A percentile compares a stretch with the other conserved stretches of the same genome.
Evolutionary conservation across 2,797 vertebrate genomes (phyloP).

Genomic region (Melanotaenia maccullochi): DNA sequence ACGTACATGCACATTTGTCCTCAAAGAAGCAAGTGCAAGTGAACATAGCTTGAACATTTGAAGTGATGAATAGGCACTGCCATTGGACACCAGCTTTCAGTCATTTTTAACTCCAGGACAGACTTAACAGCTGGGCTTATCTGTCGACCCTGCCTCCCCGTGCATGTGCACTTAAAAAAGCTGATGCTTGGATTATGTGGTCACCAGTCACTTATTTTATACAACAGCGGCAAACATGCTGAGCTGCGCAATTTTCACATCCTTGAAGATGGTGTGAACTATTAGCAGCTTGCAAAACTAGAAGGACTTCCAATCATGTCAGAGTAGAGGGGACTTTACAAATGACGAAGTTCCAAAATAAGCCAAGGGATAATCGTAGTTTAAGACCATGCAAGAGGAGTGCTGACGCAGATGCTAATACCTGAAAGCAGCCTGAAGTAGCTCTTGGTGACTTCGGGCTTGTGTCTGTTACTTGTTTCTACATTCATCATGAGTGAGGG

Average conservation of each 20-base stretch:
- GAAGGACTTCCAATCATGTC: conserved; percentile 52
- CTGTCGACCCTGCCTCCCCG: conserved; percentile 47
- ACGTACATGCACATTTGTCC: conserved; percentile 70
- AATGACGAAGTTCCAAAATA: conserved; percentile 77
- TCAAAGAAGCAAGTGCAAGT: conserved; percentile 50
- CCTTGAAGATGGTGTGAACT: conserved; percentile 64
- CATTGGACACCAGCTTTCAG: conserved; percentile 72
- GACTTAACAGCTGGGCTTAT: conserved; percentile 81
- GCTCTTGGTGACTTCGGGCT: conserved; percentile 58
- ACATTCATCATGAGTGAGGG: conserved; percentile 44
- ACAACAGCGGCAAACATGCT: conserved; percentile 74
- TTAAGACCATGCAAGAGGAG: conserved; percentile 55
- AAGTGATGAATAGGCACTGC: conserved; percentile 73
- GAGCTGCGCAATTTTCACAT: conserved; percentile 66
- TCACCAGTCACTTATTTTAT: conserved; percentile 73
- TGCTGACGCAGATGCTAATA: conserved; percentile 70
- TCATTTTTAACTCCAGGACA: conserved; percentile 78
- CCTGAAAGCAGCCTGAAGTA: conserved; percentile 44
- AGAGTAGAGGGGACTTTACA: conserved; percentile 51
- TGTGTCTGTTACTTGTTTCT: conserved; percentile 68
- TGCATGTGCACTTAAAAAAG: conserved; percentile 62
- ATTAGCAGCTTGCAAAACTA: conserved; percentile 64
- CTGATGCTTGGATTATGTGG: conserved; percentile 64
- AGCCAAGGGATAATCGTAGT: conserved; percentile 70
- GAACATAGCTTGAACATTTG: conserved; percentile 59